Conservation (phyloP, 2,797 vertebrate species). For the Agapornis canus region DNA sequence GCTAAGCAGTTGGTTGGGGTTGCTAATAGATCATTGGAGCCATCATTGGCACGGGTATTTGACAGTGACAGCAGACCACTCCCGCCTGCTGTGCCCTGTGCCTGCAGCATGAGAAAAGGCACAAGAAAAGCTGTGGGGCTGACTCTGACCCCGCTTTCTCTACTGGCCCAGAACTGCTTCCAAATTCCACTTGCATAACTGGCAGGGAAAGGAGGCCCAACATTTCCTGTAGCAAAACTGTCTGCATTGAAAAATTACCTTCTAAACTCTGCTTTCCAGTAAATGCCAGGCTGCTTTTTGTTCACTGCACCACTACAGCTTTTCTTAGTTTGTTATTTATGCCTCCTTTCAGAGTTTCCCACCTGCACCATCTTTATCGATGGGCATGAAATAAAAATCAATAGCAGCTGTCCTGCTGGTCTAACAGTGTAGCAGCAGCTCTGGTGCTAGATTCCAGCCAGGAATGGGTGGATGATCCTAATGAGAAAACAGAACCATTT, state of each 20-base stretch:
- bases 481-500: neutral
- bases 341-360: neutral
- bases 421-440: neutral
- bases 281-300: neutral
- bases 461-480: neutral
- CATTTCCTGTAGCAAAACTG: neutral
- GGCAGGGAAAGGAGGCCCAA: neutral
- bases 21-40: neutral
- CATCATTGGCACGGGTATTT: rapidly evolving
- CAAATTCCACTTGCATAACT: slow-evolving; percentile 9
- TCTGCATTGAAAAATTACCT: neutral
- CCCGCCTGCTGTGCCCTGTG: neutral
- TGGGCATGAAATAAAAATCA: slow-evolving; percentile 31
- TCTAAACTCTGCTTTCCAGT: neutral
- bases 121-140: neutral
- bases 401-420: neutral
- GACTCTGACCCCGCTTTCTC: neutral
- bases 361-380: slow-evolving; percentile 29
- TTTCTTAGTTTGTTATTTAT: slow-evolving; percentile 46
- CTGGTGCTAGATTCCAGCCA: neutral
- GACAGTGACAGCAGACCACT: neutral
- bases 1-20: neutral
- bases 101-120: rapidly evolving
- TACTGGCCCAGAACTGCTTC: neutral
- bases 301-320: neutral